Conservation (phyloP, 1,140 invertebrate genomes). For the Acromyrmex heyeri region DNA sequence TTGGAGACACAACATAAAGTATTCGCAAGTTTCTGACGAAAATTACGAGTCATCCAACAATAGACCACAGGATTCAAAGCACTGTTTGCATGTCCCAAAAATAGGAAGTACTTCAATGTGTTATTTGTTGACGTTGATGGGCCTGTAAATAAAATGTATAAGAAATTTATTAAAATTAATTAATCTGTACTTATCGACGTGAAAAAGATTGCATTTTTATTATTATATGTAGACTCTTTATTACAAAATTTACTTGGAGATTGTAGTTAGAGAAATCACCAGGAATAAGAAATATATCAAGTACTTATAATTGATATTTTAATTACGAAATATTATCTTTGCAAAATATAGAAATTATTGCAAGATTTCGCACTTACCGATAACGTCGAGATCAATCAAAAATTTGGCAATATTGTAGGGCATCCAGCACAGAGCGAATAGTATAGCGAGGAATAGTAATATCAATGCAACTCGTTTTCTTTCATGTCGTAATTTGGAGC, state of each 20-base stretch:
- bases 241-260: not conserved
- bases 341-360: not conserved
- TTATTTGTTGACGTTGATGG: slow-evolving; percentile 66
- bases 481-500: slow-evolving; percentile 89
- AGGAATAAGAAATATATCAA: not conserved
- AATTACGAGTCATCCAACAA: slow-evolving; percentile 95
- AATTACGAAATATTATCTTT: not conserved
- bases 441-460: slow-evolving; percentile 90
- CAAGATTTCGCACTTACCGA: slow-evolving; percentile 73
- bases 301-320: not conserved
- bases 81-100: slow-evolving; percentile 92
- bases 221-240: not conserved
- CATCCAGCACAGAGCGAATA: slow-evolving; percentile 93
- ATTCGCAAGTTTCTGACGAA: slow-evolving; percentile 90
- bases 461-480: slow-evolving; percentile 91
- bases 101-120: slow-evolving; percentile 85
- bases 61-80: slow-evolving; percentile 96
- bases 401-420: slow-evolving; percentile 91
- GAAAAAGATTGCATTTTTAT: not conserved
- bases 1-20: slow-evolving; percentile 86
- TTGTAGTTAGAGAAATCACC: not conserved
- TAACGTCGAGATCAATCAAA: slow-evolving; percentile 87
- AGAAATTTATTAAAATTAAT: slow-evolving; percentile 11
- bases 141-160: slow-evolving; percentile 68
- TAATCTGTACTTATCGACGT: not conserved